Percentiles rank a stretch among this genome's conserved stretches.
Evolutionary conservation across 2,797 vertebrate species (phyloP).

Genomic region (Sphenodon punctatus): DNA sequence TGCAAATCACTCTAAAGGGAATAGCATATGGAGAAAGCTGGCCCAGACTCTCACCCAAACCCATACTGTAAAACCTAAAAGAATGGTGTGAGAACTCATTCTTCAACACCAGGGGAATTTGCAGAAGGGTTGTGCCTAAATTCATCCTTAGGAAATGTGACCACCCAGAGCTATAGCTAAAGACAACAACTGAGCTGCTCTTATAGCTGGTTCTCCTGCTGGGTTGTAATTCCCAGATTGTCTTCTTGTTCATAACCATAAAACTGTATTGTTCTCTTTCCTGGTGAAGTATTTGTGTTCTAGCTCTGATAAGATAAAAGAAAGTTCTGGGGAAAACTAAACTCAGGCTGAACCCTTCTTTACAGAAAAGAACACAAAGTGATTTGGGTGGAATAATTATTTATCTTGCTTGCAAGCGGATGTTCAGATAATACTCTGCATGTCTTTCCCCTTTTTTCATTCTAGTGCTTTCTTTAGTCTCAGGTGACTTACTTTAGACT

Average conservation of each 20-base stretch:
- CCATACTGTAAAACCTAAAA: too few species aligned
- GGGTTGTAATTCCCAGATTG: neutral
- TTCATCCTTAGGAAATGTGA: neutral
- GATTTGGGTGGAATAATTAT: neutral
- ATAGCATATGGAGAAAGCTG: neutral
- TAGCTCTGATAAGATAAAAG: conserved; percentile 24
- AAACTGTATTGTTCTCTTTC: neutral
- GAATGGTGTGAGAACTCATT: too few species aligned
- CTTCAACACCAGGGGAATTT: too few species aligned
- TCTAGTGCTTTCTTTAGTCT: conserved; percentile 14
- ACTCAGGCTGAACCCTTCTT: conserved; percentile 12
- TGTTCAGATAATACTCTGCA: neutral
- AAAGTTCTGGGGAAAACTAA: neutral
- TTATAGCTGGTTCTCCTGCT: neutral
- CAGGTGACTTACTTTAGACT: neutral
- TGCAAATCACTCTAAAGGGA: neutral
- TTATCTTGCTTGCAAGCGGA: conserved; percentile 28
- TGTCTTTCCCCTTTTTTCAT: neutral
- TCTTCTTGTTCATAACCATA: neutral
- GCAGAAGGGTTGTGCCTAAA: neutral
- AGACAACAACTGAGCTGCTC: neutral
- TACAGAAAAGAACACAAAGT: neutral
- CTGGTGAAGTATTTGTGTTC: conserved; percentile 3
- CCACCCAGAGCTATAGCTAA: neutral
- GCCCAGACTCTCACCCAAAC: neutral